phyloP scores from a whole-genome alignment of 2,797 vertebrate species.

The Sarcoramphus papa region DNA sequence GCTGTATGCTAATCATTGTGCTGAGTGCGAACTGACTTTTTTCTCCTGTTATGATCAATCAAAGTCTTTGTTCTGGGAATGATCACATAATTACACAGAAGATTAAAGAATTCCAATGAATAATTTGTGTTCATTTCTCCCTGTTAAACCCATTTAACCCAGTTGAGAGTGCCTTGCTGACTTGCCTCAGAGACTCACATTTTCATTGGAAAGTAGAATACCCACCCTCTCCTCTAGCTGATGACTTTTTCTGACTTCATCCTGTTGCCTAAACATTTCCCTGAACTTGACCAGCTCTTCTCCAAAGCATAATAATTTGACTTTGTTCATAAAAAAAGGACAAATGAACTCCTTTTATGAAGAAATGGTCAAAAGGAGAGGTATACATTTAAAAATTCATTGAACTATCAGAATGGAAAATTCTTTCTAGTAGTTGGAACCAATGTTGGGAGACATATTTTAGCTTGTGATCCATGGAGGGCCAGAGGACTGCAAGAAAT shows the following conservation, averaged over 20 bases:
- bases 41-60: constrained; percentile 22
- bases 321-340: background rate
- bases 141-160: constrained; percentile 33
- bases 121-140: constrained; percentile 37
- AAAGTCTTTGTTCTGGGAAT: constrained; percentile 43
- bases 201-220: background rate
- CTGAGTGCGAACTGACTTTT: background rate
- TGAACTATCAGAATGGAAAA: background rate
- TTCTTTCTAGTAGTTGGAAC: background rate
- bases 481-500: background rate
- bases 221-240: background rate
- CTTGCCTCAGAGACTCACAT: background rate
- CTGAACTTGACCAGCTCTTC: background rate
- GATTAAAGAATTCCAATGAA: constrained; percentile 53
- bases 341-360: background rate
- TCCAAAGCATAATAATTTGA: background rate
- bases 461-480: background rate
- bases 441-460: background rate
- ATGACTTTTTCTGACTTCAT: background rate
- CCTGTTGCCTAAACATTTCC: background rate
- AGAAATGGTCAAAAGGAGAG: background rate
- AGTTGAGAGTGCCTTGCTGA: background rate
- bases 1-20: background rate
- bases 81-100: constrained; percentile 48
- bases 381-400: background rate